Evolutionary conservation across 2,888 invertebrate species (phyloP), one percentile per base, ranked within the genome.

Genomic region (Euzetes globulus): DNA sequence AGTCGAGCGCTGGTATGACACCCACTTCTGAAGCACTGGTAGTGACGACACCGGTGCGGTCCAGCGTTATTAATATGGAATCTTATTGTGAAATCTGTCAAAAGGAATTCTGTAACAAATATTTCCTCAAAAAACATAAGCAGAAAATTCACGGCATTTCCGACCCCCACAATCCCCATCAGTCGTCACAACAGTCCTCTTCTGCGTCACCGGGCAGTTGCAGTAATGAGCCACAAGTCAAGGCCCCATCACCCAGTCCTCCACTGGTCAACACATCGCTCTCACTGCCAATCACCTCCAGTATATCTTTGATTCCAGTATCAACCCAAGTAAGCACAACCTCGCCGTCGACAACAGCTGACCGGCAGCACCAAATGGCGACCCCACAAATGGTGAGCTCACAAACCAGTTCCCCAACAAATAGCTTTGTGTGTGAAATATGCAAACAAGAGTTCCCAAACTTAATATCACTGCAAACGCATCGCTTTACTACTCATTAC

Each of bases 81-180:
- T 73, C 76, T n/a, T 97, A 93, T 84, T 98, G 98, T 84, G 94
- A 96, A 82, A 87, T 96, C 76, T 98, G 98, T 86, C 94, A 95
- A 85, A 94, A 96, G 82, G 97, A 97, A 85, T 97, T 98, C 84
- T 97, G 96, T 85, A 96, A 97, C 86, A 96, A 96, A 82, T 96
- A 97, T 85, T 97, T 96, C 84, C 86, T 98, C 29, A 96, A 97
- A 84, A 97, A 96, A 76, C 97, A 98, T 85, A 94, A 94, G 83
- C 94, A 96, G 47, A 96, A 96, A 83, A 96, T 95, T 82, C 97
- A 98, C 83, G 95, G 95, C 15, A 50, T 73, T 15, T 33, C 29
- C 1, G 45, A 94, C 96, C 79, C 72, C 9, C 37, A 33, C 22
- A 58, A 58, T 15, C 22, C 45, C 17, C 74, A 74, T 25, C 65